Base-by-base conservation (phyloP, 2,888 invertebrate genomes). In the Rhopalosiphum nymphaeae region DNA sequence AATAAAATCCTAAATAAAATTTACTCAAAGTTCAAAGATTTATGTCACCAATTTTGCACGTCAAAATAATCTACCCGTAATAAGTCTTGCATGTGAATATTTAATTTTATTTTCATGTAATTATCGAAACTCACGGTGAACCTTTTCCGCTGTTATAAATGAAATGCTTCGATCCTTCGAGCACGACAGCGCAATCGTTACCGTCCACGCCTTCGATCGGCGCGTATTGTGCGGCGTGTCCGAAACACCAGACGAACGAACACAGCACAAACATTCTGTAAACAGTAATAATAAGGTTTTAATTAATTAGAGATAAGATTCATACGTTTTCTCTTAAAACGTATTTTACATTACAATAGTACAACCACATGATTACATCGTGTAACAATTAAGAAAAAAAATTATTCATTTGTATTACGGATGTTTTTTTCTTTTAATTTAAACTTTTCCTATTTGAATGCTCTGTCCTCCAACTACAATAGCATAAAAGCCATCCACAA, bases 131-230 rank as follows among this genome's bases (percentile, higher is more conserved):
- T 94, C 2, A 94, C 93, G 93, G 93, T n/a, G 46, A 49, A 49
- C 93, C 86, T 57, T 94, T 89, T 5, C 93, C 93, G 25, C 85
- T 91, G 86, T 94, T 91, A 26, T 94, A 94, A 49, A 94, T 94
- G 42, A 94, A 94, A 90, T 94, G 93, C 90, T 94, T 94, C 25
- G 93, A 94, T 21, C 93, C 93, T 49, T 94, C 90, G 10, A 95
- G 92, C 1, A 95, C 90, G 10, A 95, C 87, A 10, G 95, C 94
- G 49, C 95, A 95, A 86, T 95, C 94, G 42, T 94, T 91, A 9
- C 87, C 67, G 53, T 95, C 94, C 61, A 91, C 94, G 1, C 94
- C 89, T 4, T 94, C 94, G n/a, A 94, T 89, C 42, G 95, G 95
- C 4, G 94, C 78, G 57, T 94, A 95, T 78, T 94, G 94, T 95